Evolutionary conservation across 2,888 invertebrate species (phyloP).

Genomic region (Polyommatus icarus): DNA sequence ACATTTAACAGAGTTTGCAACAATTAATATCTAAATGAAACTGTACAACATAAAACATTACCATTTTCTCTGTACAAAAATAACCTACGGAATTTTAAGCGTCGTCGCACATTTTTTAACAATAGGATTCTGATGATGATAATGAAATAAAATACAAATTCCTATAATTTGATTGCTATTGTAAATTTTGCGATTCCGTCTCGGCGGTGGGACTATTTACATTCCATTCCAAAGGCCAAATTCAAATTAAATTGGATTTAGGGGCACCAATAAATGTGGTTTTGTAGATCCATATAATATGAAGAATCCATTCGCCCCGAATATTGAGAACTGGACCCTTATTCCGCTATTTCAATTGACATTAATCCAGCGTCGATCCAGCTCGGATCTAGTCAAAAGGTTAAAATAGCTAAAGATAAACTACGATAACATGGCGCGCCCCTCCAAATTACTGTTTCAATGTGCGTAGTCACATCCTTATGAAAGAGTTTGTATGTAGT

Average conservation of each 20-base stretch:
- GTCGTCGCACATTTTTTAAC: neutral
- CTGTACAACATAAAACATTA: no score
- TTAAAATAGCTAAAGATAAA: no score
- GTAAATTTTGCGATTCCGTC: conserved; percentile 17
- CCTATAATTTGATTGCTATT: conserved; percentile 26
- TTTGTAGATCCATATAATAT: conserved; percentile 26
- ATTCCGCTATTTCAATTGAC: neutral
- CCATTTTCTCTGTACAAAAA: no score
- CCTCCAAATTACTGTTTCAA: no score
- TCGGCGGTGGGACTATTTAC: conserved; percentile 24
- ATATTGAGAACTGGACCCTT: neutral
- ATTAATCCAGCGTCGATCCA: neutral
- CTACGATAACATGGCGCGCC: no score
- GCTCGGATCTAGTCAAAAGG: no score
- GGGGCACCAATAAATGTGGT: conserved; percentile 18
- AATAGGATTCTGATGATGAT: neutral
- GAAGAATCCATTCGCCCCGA: conserved; percentile 6
- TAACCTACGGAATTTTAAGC: no score
- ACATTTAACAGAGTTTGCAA: no score
- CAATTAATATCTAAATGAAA: no score
- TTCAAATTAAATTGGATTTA: conserved; percentile 26
- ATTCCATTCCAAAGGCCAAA: conserved; percentile 24
- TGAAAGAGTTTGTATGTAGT: no score
- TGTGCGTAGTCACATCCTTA: no score
- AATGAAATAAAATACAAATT: conserved; percentile 12